Conservation (phyloP, 1,140 invertebrate species). For the Ooceraea biroi region DNA sequence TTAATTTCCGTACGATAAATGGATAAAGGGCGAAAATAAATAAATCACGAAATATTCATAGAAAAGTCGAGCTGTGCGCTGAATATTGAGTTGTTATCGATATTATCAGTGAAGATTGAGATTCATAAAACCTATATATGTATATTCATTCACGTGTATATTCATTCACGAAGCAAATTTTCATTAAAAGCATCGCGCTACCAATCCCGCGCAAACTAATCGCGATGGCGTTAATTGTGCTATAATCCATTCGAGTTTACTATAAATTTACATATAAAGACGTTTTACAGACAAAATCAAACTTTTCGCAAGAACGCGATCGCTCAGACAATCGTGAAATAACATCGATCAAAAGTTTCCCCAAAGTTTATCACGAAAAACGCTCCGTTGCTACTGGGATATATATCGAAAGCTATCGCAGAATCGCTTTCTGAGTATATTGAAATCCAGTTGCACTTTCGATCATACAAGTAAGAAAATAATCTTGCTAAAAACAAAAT, state of each 20-base stretch:
- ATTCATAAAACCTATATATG: not conserved
- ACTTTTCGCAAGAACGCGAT: not conserved
- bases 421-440: not conserved
- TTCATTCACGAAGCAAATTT: not conserved
- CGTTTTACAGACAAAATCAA: too few relatives aligned
- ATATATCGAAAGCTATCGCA: not conserved
- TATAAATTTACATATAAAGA: too few relatives aligned
- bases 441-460: slow-evolving; percentile 13
- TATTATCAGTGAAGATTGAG: not conserved
- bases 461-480: slow-evolving; percentile 18
- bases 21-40: slow-evolving; percentile 17
- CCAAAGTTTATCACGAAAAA: slow-evolving; percentile 24
- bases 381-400: not conserved
- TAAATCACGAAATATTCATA: not conserved
- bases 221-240: not conserved
- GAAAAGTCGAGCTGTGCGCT: not conserved
- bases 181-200: not conserved
- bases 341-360: slow-evolving; percentile 28
- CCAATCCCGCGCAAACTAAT: not conserved
- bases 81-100: not conserved
- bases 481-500: slow-evolving; percentile 1
- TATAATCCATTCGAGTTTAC: slow-evolving; percentile 25
- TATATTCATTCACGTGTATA: not conserved
- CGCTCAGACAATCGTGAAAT: slow-evolving; percentile 8
- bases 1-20: not conserved